Evolutionary conservation across 1,140 invertebrate genomes (phyloP).

Genomic region (Hypothenemus hampei): DNA sequence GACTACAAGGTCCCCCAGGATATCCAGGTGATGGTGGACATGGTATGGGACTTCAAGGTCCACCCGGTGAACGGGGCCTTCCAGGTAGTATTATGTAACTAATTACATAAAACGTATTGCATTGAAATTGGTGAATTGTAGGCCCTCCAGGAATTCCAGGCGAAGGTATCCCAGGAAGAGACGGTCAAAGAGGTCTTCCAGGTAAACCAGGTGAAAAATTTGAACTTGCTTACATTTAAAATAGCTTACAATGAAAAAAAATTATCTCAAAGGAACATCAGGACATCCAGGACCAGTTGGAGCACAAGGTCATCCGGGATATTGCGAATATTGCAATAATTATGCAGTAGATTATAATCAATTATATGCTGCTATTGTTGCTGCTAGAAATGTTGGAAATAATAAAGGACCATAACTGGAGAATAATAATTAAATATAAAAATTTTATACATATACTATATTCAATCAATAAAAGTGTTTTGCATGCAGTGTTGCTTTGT

Average conservation of each 20-base stretch:
- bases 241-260: background rate
- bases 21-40: constrained; percentile 58
- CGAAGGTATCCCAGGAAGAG: constrained; percentile 56
- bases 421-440: background rate
- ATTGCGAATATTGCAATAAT: constrained; percentile 58
- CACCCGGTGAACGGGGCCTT: constrained; percentile 57
- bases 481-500: background rate
- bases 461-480: background rate
- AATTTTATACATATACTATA: background rate
- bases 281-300: constrained; percentile 52
- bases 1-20: constrained; percentile 55
- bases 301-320: constrained; percentile 55
- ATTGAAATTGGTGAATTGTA: background rate
- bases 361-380: constrained; percentile 31
- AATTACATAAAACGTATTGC: no score
- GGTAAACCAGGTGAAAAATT: constrained; percentile 57
- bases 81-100: constrained; percentile 52
- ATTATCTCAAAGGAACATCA: constrained; percentile 42
- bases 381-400: constrained; percentile 42
- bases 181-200: constrained; percentile 59
- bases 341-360: constrained; percentile 42
- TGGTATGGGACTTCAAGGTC: constrained; percentile 65
- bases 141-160: constrained; percentile 28
- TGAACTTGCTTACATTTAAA: no score
- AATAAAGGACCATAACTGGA: constrained; percentile 47